These are phyloP conservation scores for Agelas oroides DNA, from an alignment of 37 sponge, comb jelly and placozoan genomes.

Conservation along the genomic window DNA sequence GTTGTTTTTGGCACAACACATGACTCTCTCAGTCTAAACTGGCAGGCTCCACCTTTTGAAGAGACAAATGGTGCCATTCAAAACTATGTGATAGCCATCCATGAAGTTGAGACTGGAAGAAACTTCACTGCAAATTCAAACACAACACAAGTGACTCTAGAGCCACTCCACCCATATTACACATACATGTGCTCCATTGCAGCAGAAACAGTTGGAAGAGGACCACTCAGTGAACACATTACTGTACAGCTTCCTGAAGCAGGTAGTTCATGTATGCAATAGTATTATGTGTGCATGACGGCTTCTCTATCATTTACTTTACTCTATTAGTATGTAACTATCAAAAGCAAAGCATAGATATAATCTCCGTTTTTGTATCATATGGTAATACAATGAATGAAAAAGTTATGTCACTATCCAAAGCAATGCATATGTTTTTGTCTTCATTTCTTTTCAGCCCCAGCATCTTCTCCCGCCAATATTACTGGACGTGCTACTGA, in stretches of 20 bases:
- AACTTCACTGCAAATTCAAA: neutral
- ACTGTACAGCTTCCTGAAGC: slow-evolving; percentile 1
- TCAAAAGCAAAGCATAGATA: too few species aligned
- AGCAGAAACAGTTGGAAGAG: slow-evolving; percentile 32
- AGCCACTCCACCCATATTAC: slow-evolving; percentile 46
- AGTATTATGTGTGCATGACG: too few species aligned
- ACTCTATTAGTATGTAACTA: too few species aligned
- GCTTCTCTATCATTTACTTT: too few species aligned
- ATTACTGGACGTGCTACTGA: too few species aligned
- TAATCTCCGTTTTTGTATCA: too few species aligned
- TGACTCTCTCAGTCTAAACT: neutral
- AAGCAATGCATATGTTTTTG: too few species aligned
- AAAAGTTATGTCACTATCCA: too few species aligned
- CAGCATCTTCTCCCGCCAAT: too few species aligned
- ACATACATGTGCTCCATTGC: slow-evolving; percentile 32
- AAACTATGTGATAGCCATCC: neutral
- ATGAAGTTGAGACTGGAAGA: slow-evolving; percentile 3
- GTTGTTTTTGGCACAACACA: neutral
- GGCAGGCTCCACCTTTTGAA: slow-evolving; percentile 15
- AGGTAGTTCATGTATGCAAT: neutral
- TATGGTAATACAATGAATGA: too few species aligned
- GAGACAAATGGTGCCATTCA: slow-evolving; percentile 34
- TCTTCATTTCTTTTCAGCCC: too few species aligned
- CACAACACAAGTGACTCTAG: neutral
- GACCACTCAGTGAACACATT: slow-evolving; percentile 16